A percentile compares a stretch with the other conserved stretches of the same genome.
Conservation (phyloP, 1,140 invertebrate species). For the Cepaea nemoralis region DNA sequence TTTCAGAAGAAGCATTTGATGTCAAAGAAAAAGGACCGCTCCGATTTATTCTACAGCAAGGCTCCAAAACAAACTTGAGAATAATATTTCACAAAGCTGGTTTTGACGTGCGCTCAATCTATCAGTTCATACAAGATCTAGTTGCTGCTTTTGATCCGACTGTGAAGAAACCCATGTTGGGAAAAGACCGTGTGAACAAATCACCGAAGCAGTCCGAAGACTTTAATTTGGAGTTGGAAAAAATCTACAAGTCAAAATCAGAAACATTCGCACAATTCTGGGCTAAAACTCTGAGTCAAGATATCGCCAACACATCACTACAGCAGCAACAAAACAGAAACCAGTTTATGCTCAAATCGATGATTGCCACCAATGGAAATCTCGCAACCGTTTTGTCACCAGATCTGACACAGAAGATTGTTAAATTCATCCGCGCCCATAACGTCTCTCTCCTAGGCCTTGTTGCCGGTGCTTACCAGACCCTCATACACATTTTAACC, state of each 20-base stretch:
- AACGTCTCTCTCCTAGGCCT: constrained; percentile 34
- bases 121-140: constrained; percentile 42
- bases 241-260: constrained; percentile 36
- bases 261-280: constrained; percentile 37
- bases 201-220: background rate
- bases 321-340: background rate
- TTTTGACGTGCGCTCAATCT: constrained; percentile 41
- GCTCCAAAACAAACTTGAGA: constrained; percentile 10
- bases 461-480: constrained; percentile 29
- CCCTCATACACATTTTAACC: constrained; percentile 36
- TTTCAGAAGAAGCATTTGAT: constrained; percentile 41
- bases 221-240: constrained; percentile 38
- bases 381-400: constrained; percentile 10
- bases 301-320: constrained; percentile 27
- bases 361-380: constrained; percentile 10
- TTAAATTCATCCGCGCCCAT: constrained; percentile 26
- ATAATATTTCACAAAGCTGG: constrained; percentile 42
- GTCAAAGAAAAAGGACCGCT: constrained; percentile 38
- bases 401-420: constrained; percentile 20
- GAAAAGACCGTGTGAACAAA: constrained; percentile 22
- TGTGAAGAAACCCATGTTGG: background rate
- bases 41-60: constrained; percentile 40
- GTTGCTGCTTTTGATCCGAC: constrained; percentile 18
- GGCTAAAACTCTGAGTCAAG: constrained; percentile 32
- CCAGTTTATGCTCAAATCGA: background rate